Evolutionary conservation across 2,888 invertebrate genomes (phyloP).

Genomic region (Acrobasis consociella): DNA sequence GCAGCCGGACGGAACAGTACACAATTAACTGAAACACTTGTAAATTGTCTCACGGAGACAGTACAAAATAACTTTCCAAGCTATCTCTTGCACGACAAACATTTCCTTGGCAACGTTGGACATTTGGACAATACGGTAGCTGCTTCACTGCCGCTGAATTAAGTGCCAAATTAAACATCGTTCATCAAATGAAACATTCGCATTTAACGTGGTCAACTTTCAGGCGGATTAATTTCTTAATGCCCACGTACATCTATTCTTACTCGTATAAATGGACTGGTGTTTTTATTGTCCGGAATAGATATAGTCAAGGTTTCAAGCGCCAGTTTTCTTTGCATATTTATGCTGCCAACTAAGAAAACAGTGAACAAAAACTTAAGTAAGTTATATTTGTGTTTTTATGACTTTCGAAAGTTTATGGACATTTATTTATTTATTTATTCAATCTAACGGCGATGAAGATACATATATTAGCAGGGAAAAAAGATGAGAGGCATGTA

Average conservation of each 20-base stretch:
- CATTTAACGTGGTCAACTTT: slow-evolving; percentile 25
- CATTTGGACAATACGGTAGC: slow-evolving; percentile 43
- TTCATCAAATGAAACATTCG: slow-evolving; percentile 41
- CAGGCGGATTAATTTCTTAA: slow-evolving; percentile 12
- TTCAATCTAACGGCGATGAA: not conserved
- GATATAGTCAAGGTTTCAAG: too few species aligned
- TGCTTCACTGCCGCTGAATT: slow-evolving; percentile 42
- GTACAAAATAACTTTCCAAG: slow-evolving; percentile 60
- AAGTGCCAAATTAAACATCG: slow-evolving; percentile 61
- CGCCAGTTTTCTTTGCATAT: too few species aligned
- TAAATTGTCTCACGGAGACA: slow-evolving; percentile 64
- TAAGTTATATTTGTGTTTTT: not conserved
- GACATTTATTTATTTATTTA: too few species aligned
- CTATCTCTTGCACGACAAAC: slow-evolving; percentile 32
- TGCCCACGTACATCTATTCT: slow-evolving; percentile 21
- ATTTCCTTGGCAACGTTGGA: slow-evolving; percentile 55
- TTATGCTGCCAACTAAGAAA: not conserved
- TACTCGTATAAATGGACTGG: not conserved
- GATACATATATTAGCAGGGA: not conserved
- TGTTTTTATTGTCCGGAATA: slow-evolving; percentile 1
- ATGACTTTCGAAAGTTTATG: not conserved
- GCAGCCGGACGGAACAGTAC: slow-evolving; percentile 55
- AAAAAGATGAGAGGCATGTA: not conserved
- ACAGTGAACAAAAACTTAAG: not conserved
- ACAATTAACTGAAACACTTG: slow-evolving; percentile 67